phyloP scores from a whole-genome alignment of 2,797 vertebrate genomes.

The Iguana delicatissima region DNA sequence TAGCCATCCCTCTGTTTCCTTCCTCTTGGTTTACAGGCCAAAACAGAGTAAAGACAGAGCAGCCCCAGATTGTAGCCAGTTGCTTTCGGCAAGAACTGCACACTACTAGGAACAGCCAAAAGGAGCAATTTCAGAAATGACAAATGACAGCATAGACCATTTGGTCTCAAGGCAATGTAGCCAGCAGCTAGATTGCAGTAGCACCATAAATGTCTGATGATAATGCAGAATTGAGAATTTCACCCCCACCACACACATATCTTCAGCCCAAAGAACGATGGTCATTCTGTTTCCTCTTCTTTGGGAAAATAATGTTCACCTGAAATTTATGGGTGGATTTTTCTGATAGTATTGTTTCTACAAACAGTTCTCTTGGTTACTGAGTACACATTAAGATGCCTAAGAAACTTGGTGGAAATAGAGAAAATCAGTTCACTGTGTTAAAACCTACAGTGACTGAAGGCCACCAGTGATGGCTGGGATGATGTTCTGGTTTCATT shows the following conservation, averaged over 20 bases:
- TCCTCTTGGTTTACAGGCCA: neutral
- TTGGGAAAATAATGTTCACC: neutral
- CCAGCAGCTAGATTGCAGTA: slow-evolving; percentile 8
- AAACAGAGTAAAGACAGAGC: neutral
- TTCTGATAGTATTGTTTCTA: neutral
- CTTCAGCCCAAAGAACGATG: neutral
- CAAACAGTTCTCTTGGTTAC: neutral
- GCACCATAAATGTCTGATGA: neutral
- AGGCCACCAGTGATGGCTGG: neutral
- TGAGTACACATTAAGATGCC: neutral
- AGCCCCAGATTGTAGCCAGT: neutral
- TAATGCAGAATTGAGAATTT: neutral
- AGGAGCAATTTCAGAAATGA: slow-evolving; percentile 21
- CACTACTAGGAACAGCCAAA: neutral
- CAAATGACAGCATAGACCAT: slow-evolving; percentile 10
- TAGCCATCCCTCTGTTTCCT: neutral
- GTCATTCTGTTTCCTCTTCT: neutral
- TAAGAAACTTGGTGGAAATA: neutral
- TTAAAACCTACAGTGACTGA: neutral
- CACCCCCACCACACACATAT: neutral
- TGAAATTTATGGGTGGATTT: neutral
- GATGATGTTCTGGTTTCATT: neutral
- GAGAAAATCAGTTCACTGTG: neutral
- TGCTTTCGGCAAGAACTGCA: neutral
- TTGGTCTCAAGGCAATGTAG: slow-evolving; percentile 7